Conservation (phyloP, 2,888 invertebrate genomes). For the Venusia cambrica region DNA sequence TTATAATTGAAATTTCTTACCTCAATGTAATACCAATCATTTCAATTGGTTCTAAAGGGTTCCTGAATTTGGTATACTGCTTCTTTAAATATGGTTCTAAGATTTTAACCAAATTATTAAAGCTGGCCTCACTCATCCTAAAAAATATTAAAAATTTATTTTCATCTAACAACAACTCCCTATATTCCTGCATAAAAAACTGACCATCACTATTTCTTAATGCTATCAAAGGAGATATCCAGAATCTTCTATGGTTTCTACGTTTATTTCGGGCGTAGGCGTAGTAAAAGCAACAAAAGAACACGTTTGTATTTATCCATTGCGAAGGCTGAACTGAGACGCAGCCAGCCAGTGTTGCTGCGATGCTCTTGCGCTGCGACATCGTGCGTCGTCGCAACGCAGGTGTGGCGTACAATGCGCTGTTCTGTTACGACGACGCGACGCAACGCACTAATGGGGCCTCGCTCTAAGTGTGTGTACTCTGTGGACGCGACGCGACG, state of each 20-base stretch:
- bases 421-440: slow-evolving; percentile 5
- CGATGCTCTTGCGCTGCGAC: slow-evolving; percentile 14
- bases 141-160: slow-evolving; percentile 28
- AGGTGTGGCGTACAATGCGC: slow-evolving; percentile 5
- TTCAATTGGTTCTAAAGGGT: slow-evolving; percentile 36
- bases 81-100: slow-evolving; percentile 22
- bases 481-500: no score
- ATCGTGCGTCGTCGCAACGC: slow-evolving; percentile 4
- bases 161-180: slow-evolving; percentile 31
- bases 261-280: slow-evolving; percentile 8
- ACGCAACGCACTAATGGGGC: not conserved
- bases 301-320: slow-evolving; percentile 23
- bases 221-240: slow-evolving; percentile 8
- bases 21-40: slow-evolving; percentile 35
- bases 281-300: slow-evolving; percentile 14
- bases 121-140: slow-evolving; percentile 22
- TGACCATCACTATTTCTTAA: slow-evolving; percentile 28
- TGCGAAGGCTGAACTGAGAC: slow-evolving; percentile 22
- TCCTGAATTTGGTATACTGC: slow-evolving; percentile 24
- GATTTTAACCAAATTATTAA: slow-evolving; percentile 32
- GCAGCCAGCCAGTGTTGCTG: slow-evolving; percentile 7
- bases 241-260: slow-evolving; percentile 8
- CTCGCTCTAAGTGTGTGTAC: not conserved
- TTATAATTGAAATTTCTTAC: slow-evolving; percentile 25
- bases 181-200: slow-evolving; percentile 29